Evolutionary conservation across 2,113 vertebrate species (phyloP).

Genomic region (Bubo blakistoni): DNA sequence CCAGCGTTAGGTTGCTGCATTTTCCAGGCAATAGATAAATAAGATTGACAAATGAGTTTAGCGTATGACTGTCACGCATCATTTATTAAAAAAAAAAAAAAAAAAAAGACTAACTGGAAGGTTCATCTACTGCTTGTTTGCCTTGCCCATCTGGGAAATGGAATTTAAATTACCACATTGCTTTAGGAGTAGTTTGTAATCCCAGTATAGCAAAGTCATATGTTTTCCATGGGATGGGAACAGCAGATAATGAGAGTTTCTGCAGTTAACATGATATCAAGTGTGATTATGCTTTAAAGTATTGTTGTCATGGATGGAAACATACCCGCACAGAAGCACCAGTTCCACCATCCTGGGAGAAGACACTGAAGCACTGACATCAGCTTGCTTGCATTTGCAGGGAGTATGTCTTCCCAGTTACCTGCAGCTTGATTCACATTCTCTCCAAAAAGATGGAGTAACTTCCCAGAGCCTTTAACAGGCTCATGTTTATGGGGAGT

Average conservation of each 20-base stretch:
- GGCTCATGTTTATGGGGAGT: background rate
- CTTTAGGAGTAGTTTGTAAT: conserved; percentile 17
- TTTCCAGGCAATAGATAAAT: conserved; percentile 27
- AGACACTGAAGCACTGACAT: background rate
- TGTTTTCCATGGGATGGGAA: background rate
- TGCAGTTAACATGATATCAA: background rate
- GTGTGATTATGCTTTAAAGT: background rate
- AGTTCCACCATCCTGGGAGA: background rate
- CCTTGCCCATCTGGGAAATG: conserved; percentile 33
- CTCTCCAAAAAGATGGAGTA: background rate
- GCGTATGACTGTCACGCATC: background rate
- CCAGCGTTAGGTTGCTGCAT: background rate
- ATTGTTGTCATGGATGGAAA: background rate
- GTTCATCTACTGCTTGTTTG: conserved; percentile 11
- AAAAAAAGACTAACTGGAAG: background rate
- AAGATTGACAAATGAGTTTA: conserved; percentile 36
- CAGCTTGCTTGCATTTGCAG: background rate
- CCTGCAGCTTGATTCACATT: background rate
- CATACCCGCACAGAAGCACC: background rate
- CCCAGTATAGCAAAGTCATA: background rate
- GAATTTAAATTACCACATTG: conserved; percentile 1
- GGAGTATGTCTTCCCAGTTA: background rate
- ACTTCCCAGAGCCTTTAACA: background rate
- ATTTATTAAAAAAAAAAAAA: background rate
- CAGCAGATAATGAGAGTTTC: background rate